Conservation (phyloP, 2,888 invertebrate genomes). For the Bedellia somnulentella region DNA sequence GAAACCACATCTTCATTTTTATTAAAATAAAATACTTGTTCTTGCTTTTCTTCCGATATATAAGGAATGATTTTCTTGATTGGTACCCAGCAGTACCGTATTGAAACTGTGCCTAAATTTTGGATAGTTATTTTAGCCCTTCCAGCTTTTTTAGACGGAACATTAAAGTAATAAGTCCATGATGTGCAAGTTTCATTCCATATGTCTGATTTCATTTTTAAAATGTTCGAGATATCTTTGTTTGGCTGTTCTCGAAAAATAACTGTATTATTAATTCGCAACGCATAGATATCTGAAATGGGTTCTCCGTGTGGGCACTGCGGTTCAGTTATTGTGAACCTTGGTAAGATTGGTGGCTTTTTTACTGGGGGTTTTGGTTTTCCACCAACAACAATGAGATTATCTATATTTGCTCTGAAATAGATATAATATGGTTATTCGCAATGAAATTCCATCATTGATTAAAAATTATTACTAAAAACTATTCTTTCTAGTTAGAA, state of each 20-base stretch:
- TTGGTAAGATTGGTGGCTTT: slow-evolving; percentile 22
- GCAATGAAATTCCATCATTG: not conserved
- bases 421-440: not conserved
- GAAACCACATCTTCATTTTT: slow-evolving; percentile 55
- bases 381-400: slow-evolving; percentile 29
- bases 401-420: slow-evolving; percentile 26
- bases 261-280: slow-evolving; percentile 37
- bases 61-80: slow-evolving; percentile 24
- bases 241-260: slow-evolving; percentile 24
- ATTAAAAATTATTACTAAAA: too few species aligned
- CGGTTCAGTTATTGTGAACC: slow-evolving; percentile 16
- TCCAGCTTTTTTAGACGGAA: slow-evolving; percentile 25
- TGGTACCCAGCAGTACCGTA: slow-evolving; percentile 53
- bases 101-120: slow-evolving; percentile 49
- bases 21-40: slow-evolving; percentile 57
- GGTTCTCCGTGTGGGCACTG: slow-evolving; percentile 9
- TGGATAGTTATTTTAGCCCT: slow-evolving; percentile 36
- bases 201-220: slow-evolving; percentile 19
- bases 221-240: slow-evolving; percentile 15
- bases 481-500: too few species aligned
- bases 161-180: slow-evolving; percentile 48
- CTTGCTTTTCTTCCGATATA: slow-evolving; percentile 25
- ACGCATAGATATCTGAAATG: slow-evolving; percentile 22
- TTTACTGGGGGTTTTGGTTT: slow-evolving; percentile 24
- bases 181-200: slow-evolving; percentile 26